Percentiles rank a stretch among this genome's conserved stretches.
These are phyloP conservation scores for Neoarius graeffei DNA, from an alignment of 2,113 vertebrate species.

Conservation along the genomic window DNA sequence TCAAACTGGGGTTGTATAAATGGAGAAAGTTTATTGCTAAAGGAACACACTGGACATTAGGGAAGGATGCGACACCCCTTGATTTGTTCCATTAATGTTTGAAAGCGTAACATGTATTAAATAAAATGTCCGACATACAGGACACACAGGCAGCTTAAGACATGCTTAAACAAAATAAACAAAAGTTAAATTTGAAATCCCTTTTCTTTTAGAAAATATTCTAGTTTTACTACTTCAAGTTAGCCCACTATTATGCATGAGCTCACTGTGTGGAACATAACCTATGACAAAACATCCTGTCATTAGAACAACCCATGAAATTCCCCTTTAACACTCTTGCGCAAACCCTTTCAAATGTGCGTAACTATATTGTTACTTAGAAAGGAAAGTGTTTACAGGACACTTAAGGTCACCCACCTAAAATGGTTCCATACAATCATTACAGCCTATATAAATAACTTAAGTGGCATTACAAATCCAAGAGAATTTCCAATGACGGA, in stretches of 20 bases:
- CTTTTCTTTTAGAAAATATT: background rate
- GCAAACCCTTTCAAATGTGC: background rate
- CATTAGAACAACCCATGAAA: background rate
- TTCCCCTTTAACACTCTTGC: background rate
- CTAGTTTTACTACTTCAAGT: background rate
- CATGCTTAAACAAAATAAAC: too few species aligned
- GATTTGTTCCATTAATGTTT: background rate
- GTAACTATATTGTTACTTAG: background rate
- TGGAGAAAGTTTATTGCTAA: background rate
- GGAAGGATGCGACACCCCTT: background rate
- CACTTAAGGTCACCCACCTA: background rate
- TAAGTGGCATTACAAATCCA: background rate
- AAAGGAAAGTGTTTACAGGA: too few species aligned
- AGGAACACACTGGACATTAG: background rate
- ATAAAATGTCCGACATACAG: background rate
- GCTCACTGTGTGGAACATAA: background rate
- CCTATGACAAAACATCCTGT: slow-evolving; percentile 6
- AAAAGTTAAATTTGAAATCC: background rate
- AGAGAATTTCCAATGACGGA: background rate
- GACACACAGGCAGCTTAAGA: background rate
- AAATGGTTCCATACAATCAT: background rate
- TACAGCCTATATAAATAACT: background rate
- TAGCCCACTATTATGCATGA: background rate
- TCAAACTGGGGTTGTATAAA: too few species aligned
- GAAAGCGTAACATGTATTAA: background rate